Evolutionary conservation across 2,888 invertebrate species (phyloP).

Genomic region (Leptinotarsa juncta): DNA sequence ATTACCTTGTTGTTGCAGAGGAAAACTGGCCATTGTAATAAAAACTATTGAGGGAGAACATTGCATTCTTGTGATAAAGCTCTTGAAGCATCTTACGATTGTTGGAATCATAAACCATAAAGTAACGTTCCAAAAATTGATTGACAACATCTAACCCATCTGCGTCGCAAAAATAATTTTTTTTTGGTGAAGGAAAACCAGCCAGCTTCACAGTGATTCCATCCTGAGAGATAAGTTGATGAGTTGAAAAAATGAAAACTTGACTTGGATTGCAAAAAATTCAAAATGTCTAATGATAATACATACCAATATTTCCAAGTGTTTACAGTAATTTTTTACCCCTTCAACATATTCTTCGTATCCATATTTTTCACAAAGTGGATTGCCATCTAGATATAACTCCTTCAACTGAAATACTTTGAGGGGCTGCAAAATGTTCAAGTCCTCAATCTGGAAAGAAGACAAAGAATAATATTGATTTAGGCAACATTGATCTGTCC

Average conservation of each 20-base stretch:
- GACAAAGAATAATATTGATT: no score
- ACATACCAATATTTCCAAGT: slow-evolving; percentile 68
- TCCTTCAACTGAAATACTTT: slow-evolving; percentile 55
- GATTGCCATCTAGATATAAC: slow-evolving; percentile 77
- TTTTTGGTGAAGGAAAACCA: slow-evolving; percentile 65
- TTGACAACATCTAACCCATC: slow-evolving; percentile 68
- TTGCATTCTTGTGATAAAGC: slow-evolving; percentile 74
- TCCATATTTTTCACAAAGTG: slow-evolving; percentile 75
- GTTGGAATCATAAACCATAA: slow-evolving; percentile 73
- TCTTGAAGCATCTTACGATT: slow-evolving; percentile 69
- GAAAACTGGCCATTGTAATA: slow-evolving; percentile 57
- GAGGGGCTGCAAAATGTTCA: slow-evolving; percentile 46
- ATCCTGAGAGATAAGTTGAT: slow-evolving; percentile 65
- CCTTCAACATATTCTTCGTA: slow-evolving; percentile 72
- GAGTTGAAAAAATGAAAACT: neutral
- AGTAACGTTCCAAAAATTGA: slow-evolving; percentile 76
- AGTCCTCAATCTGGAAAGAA: slow-evolving; percentile 54
- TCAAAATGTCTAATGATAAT: slow-evolving; percentile 13
- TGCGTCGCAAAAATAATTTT: slow-evolving; percentile 69
- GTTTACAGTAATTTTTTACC: slow-evolving; percentile 68
- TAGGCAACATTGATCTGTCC: no score
- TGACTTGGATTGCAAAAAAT: neutral
- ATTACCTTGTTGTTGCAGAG: slow-evolving; percentile 57
- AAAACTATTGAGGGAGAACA: slow-evolving; percentile 71
- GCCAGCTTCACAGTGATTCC: slow-evolving; percentile 64